Evolutionary conservation across 2,797 vertebrate genomes (phyloP).

Genomic region (Podarcis siculus): DNA sequence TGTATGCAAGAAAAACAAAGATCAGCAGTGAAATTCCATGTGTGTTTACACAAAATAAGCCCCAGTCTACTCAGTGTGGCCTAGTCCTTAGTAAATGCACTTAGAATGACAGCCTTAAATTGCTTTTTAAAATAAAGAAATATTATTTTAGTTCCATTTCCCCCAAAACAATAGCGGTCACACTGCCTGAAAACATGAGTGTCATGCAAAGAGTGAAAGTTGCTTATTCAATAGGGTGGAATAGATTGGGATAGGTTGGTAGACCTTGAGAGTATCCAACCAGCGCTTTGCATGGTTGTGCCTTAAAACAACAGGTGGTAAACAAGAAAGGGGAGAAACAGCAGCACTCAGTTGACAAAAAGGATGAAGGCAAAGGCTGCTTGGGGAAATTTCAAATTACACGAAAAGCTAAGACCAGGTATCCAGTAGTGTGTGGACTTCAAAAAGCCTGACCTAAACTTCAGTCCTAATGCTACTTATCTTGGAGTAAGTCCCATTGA

Average conservation of each 20-base stretch:
- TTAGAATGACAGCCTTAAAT: background rate
- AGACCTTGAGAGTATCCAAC: too few relatives aligned
- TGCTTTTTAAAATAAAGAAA: background rate
- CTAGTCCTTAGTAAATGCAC: background rate
- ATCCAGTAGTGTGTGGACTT: background rate
- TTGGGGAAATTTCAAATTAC: background rate
- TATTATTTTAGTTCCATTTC: background rate
- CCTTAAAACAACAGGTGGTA: background rate
- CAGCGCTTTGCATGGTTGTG: background rate
- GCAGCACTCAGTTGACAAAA: background rate
- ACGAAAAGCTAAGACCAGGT: background rate
- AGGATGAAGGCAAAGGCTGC: background rate
- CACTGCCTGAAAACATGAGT: background rate
- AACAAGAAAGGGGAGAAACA: background rate
- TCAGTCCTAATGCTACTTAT: too few relatives aligned
- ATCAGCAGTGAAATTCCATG: background rate
- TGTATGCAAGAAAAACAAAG: slow-evolving; percentile 53
- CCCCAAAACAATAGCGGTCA: background rate
- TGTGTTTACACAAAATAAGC: background rate
- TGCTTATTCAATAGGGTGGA: background rate
- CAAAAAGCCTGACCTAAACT: background rate
- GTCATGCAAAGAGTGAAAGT: too few relatives aligned
- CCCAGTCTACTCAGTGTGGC: background rate
- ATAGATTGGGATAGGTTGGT: too few relatives aligned
- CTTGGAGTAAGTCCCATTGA: too few relatives aligned